Evolutionary conservation across 2,797 vertebrate species (phyloP).

Genomic region (Furcifer pardalis): DNA sequence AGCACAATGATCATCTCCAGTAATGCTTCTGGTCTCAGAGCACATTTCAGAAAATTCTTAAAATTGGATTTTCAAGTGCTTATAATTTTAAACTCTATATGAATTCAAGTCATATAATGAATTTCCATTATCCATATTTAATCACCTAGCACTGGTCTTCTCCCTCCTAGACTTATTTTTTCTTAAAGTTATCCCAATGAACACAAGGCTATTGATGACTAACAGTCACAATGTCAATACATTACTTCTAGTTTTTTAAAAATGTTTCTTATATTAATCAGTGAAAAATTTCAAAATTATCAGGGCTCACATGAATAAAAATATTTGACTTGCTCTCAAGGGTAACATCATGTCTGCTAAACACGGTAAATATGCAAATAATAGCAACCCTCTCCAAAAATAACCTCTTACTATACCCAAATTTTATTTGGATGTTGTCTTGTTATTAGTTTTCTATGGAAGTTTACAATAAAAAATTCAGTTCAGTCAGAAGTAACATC

Average conservation of each 20-base stretch:
- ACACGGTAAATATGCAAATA: conserved; percentile 47
- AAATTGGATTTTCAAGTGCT: not conserved
- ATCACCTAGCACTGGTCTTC: not conserved
- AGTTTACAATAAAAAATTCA: not conserved
- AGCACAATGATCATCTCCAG: not conserved
- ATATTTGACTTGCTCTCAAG: conserved; percentile 42
- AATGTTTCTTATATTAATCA: not conserved
- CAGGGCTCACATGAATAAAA: conserved; percentile 47
- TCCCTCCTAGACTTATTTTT: not conserved
- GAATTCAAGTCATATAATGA: not conserved
- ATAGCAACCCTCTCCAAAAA: conserved; percentile 25
- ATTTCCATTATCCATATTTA: not conserved
- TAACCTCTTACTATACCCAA: not conserved
- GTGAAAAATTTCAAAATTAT: conserved; percentile 13
- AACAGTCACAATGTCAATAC: not conserved
- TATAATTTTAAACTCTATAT: not conserved
- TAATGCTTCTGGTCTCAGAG: not conserved
- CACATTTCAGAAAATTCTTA: not conserved
- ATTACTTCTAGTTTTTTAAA: not conserved
- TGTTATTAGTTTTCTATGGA: not conserved
- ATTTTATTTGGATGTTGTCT: not conserved
- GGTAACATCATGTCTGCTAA: conserved; percentile 40
- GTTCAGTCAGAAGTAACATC: not conserved
- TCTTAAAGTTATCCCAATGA: not conserved
- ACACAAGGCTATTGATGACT: not conserved